Evolutionary conservation across 2,797 vertebrate species (phyloP).

Genomic region (Malacoctenus gilli): DNA sequence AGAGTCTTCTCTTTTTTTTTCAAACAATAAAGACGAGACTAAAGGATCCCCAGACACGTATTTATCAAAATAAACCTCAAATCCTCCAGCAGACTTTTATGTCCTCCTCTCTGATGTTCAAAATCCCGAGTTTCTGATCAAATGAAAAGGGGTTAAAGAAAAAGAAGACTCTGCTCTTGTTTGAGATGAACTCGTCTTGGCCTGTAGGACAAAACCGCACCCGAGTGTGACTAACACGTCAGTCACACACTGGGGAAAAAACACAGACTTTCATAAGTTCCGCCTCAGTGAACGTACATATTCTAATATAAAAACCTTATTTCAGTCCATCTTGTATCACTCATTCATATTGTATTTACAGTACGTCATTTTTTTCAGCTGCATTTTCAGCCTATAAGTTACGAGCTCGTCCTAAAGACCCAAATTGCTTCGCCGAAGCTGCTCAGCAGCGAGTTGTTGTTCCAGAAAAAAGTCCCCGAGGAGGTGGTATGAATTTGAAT

Average conservation of each 20-base stretch:
- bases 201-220: not conserved
- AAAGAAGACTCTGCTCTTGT: conserved; percentile 20
- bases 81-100: conserved; percentile 43
- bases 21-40: conserved; percentile 10
- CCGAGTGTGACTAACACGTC: not conserved
- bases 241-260: not conserved
- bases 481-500: conserved; percentile 57
- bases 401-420: conserved; percentile 34
- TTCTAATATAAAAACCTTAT: not conserved
- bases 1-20: conserved; percentile 23
- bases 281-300: not conserved
- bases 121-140: conserved; percentile 18
- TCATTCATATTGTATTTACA: conserved; percentile 3
- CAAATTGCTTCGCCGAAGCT: conserved; percentile 11
- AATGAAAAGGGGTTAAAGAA: conserved; percentile 15
- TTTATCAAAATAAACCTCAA: conserved; percentile 36
- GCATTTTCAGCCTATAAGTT: conserved; percentile 25
- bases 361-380: conserved; percentile 19
- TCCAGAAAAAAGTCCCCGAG: conserved; percentile 44
- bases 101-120: conserved; percentile 39
- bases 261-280: no score
- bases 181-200: conserved; percentile 1
- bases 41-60: conserved; percentile 27
- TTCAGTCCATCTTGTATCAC: conserved; percentile 12
- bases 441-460: conserved; percentile 40